Evolutionary conservation across 2,888 invertebrate genomes (phyloP).

Genomic region (Alentia gelatinosa): DNA sequence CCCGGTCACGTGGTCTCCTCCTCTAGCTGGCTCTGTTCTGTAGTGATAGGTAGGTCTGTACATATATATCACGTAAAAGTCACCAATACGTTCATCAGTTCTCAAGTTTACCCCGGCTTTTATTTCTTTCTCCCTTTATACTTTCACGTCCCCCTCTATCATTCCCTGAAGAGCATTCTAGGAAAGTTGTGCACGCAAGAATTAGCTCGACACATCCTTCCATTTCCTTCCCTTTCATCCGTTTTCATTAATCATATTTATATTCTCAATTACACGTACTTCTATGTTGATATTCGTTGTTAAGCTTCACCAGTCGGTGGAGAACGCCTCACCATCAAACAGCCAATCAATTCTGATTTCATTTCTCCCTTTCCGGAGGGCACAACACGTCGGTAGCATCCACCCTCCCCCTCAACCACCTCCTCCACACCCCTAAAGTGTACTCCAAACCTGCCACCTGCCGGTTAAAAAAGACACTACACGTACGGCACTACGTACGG

Average conservation of each 20-base stretch:
- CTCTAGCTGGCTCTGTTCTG: not conserved
- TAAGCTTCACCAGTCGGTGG: not conserved
- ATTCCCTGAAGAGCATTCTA: not conserved
- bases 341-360: not conserved
- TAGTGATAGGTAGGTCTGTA: constrained; percentile 42
- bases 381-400: not conserved
- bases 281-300: not conserved
- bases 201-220: not conserved
- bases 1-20: constrained; percentile 5
- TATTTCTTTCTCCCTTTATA: not conserved
- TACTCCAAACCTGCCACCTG: not conserved
- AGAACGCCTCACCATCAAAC: no score
- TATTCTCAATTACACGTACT: not conserved
- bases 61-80: not conserved
- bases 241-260: not conserved
- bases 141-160: not conserved
- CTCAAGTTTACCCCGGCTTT: not conserved
- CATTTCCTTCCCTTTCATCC: not conserved
- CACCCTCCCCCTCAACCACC: not conserved
- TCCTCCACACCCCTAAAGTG: not conserved
- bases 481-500: no score
- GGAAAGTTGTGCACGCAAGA: not conserved
- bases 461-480: not conserved
- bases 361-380: not conserved
- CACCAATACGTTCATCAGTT: not conserved